Evolutionary conservation across 2,888 invertebrate genomes (phyloP).

Genomic region (Perizoma flavofasciatum): DNA sequence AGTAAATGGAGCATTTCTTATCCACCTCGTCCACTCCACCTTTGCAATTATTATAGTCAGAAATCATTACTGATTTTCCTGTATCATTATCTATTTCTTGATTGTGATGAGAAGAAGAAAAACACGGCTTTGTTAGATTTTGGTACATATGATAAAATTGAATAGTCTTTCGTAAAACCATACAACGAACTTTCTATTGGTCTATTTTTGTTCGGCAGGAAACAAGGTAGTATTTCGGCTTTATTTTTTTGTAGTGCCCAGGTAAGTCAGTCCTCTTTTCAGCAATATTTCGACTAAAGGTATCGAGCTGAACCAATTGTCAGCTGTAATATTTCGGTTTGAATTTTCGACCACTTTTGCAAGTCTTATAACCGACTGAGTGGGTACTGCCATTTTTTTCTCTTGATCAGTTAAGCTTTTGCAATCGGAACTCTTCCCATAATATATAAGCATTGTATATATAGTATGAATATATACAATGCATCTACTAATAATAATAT

Average conservation of each 20-base stretch:
- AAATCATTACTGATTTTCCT: constrained; percentile 2
- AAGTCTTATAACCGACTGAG: constrained; percentile 35
- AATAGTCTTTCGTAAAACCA: constrained; percentile 6
- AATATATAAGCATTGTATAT: constrained; percentile 33
- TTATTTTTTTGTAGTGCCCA: constrained; percentile 40
- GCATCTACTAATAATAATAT: constrained; percentile 32
- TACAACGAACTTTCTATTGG: constrained; percentile 14
- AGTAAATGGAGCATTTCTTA: constrained; percentile 27
- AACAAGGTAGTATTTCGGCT: constrained; percentile 31
- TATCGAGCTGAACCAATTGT: constrained; percentile 43
- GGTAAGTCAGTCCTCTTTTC: constrained; percentile 33
- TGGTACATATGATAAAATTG: constrained; percentile 26
- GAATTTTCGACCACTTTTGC: constrained; percentile 15
- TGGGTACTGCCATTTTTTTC: constrained; percentile 29
- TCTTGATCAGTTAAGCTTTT: constrained; percentile 32
- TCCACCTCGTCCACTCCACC: constrained; percentile 25
- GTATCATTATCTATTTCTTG: constrained; percentile 2
- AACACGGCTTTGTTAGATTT: constrained; percentile 27
- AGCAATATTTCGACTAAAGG: constrained; percentile 32
- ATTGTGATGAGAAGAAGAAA: constrained; percentile 32
- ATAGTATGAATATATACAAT: constrained; percentile 28
- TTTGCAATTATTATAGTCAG: constrained; percentile 18
- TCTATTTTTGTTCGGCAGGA: constrained; percentile 16
- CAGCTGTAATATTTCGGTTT: constrained; percentile 22
- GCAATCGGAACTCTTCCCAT: constrained; percentile 37